Conservation (phyloP, 1,140 invertebrate species). For the Nasonia vitripennis region DNA sequence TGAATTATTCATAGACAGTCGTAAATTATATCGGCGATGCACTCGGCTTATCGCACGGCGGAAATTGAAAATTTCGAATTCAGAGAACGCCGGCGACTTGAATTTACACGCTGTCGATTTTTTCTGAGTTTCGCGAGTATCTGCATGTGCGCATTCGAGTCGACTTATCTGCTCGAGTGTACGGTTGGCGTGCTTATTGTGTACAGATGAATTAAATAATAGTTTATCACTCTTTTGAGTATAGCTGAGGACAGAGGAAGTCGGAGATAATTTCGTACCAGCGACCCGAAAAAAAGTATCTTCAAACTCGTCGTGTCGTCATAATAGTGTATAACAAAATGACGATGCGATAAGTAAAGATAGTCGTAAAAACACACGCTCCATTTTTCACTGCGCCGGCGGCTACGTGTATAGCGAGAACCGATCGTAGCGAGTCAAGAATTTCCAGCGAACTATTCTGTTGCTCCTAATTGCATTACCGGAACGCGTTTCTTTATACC, state of each 20-base stretch:
- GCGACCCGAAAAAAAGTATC: neutral
- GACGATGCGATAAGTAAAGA: too few species aligned
- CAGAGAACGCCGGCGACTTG: neutral
- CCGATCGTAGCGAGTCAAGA: slow-evolving; percentile 16
- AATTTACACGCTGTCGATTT: neutral
- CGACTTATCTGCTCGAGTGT: neutral
- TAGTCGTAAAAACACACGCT: neutral
- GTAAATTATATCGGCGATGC: slow-evolving; percentile 38
- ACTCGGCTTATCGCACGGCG: neutral
- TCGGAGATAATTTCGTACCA: too few species aligned
- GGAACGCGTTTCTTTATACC: slow-evolving; percentile 3
- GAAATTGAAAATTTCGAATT: slow-evolving; percentile 43
- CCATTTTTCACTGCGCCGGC: neutral
- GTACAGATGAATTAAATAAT: too few species aligned
- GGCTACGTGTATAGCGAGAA: neutral
- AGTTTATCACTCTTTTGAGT: too few species aligned
- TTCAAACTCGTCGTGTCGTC: neutral
- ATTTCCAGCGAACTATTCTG: slow-evolving; percentile 19
- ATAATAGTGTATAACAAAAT: too few species aligned
- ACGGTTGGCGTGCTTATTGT: too few species aligned
- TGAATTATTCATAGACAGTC: slow-evolving; percentile 41
- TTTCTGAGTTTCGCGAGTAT: neutral
- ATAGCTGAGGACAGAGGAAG: too few species aligned
- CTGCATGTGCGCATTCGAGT: neutral
- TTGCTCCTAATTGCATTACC: slow-evolving; percentile 36